Base-by-base conservation (phyloP, 2,797 vertebrate species). In the Smutsia temminckii region DNA sequence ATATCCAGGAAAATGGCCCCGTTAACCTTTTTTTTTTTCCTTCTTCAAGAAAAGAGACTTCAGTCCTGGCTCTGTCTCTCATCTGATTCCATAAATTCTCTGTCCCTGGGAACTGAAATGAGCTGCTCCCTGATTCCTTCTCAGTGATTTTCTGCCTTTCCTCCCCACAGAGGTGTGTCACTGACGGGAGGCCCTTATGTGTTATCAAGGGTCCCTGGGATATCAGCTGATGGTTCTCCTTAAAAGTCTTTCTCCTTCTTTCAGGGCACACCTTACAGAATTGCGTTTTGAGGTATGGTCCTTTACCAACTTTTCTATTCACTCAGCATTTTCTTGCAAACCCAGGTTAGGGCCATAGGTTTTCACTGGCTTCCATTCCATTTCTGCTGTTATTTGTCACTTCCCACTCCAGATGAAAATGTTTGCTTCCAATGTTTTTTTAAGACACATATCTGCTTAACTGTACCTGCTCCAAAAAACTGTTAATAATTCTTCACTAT, bases 211-310 rank as follows among this genome's bases (percentile, higher is more conserved):
- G 64, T 34, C 91, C 77, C 85, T 74, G 25, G 61, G 93, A 95
- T 94, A 91, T 91, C 85, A 95, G 96, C 95, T 84, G 79, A 79
- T 51, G 55, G n/a, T 51, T 96, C 90, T 68, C 23, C 42, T 87
- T 74, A 89, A 91, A 90, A 84, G 69, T 59, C 25, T 23, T 79
- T 93, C 88, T 86, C n/a, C 3, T 34, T 80, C 64, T 91, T 74
- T 69, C 89, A 89, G 40, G 2, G 4, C 75, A 40, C 16, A 77
- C 46, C 88, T 72, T 51, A 74, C 29, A 59, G 83, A 91, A 80
- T 93, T 96, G 32, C 84, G 81, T 96, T 96, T 69, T 96, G 83
- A 97, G 78, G 17, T 59, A 74, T 75, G n/a, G 23, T 93, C n/a
- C 23, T 74, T 51, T 91, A 40, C 13, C 81, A 80, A 85, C 51